Base-by-base conservation (phyloP, 2,888 invertebrate species). In the Drosophila birchii region DNA sequence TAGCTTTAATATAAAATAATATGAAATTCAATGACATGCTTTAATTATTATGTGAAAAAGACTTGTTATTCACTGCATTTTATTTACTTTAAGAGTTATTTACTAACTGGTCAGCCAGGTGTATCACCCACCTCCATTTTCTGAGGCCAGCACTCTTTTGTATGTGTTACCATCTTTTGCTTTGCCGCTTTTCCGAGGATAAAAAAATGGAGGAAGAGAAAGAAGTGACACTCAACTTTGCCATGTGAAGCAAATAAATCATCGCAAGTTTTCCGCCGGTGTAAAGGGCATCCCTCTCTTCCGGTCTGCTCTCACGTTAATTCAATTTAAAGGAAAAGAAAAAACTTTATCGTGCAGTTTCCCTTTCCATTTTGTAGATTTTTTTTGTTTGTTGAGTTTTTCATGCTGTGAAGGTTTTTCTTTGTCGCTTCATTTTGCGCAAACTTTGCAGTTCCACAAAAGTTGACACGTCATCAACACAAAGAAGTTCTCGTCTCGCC, bases 191-290 rank as follows among this genome's bases (percentile, higher is more conserved):
- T 45, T 47, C 14, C 34, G 18, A 32, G 29, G 20, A n/a, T n/a
- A 20, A 39, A 39, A 18, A 34, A 38, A 39, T 5, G 39, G 32
- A 14, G n/a, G 26, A 45, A 12, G 26, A 34, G 6, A 39, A 70
- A 82, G 75, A 81, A 81, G 74, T 81, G 84, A 86, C 84, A 81
- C 86, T 80, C 78, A 80, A 84, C 86, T 83, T 81, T 83, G 81
- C 81, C 84, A 84, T 83, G 86, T 86, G 84, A 81, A 83, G 86
- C 86, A 84, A 84, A 84, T 84, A 84, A 84, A 84, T 84, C 84
- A 84, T 86, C 81, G 77, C 70, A 86, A 83, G 86, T 84, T 86
- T 84, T 83, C 74, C 74, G 79, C 80, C 86, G 78, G 83, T 85
- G 83, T 81, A 85, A 79, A 76, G 80, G 82, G 61, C 80, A 76